Evolutionary conservation across 2,797 vertebrate species (phyloP), one percentile per base, ranked within the genome.

Genomic region (Mus minutoides): DNA sequence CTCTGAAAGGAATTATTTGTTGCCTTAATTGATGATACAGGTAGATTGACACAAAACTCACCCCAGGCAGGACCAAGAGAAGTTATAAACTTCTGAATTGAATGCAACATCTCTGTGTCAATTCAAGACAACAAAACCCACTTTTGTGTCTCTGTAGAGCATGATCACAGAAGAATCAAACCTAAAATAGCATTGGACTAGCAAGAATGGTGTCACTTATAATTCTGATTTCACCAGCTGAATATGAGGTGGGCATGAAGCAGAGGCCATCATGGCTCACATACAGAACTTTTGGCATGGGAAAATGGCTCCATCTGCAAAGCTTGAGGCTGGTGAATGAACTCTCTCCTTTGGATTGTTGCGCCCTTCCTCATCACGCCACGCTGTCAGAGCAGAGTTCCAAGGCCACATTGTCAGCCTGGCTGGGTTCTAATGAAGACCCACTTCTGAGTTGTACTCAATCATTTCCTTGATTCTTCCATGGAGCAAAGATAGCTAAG

Each of bases 1-100:
- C 73, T 77, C 56, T 46, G 88, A 92, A 71, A 67, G 5, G n/a
- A 69, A 54, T 34, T 10, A 54, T 49, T 86, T 67, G 43, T 71
- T 94, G 24, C n/a, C 60, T 73, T 62, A 62, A 3, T 69, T 90
- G 52, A 43, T 26, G 93, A 52, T 14, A 11, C 12, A 95, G 79
- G 29, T 49, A 69, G 17, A 58, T 95, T 87, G 62, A 56, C 43
- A 26, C 0, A 94, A 69, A 29, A 0, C 90, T 79, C 60, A 67
- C 34, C 16, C 46, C 26, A 2, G 11, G 22, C 29, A 80, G 24
- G 2, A 7, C 19, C 37, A 80, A 85, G 9, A 52, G 76, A 80
- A 91, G 75, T 82, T 80, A 52, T 84, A 64, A 37, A 77, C 73
- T 46, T 56, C 29, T 22, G 0, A 0, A 92, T 26, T 82, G 40